Evolutionary conservation across 2,797 vertebrate genomes (phyloP).

Genomic region (Cyclura pinguis): DNA sequence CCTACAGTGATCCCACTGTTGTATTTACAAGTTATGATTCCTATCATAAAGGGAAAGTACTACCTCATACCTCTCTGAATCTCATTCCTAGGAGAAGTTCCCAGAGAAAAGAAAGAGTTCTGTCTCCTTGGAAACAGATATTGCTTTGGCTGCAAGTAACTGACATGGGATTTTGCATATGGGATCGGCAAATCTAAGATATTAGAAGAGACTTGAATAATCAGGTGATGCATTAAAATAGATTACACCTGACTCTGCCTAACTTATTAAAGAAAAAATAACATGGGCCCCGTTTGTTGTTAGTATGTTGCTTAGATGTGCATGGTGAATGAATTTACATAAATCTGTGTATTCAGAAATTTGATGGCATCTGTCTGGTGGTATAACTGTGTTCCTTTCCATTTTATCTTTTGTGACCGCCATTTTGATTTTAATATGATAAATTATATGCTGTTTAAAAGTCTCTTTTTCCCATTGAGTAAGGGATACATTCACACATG

Average conservation of each 20-base stretch:
- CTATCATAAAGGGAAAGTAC: conserved; percentile 50
- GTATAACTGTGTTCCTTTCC: not conserved
- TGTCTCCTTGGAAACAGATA: conserved; percentile 67
- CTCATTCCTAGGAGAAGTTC: conserved; percentile 53
- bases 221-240: conserved; percentile 65
- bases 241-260: conserved; percentile 37
- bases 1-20: conserved; percentile 14
- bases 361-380: not conserved
- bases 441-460: not conserved
- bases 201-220: conserved; percentile 63
- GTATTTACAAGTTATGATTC: conserved; percentile 35
- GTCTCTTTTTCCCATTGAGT: not conserved
- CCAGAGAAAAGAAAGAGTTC: conserved; percentile 58
- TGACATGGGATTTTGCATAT: conserved; percentile 56
- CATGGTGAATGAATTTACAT: conserved; percentile 14
- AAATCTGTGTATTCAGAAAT: not conserved
- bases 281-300: conserved; percentile 27
- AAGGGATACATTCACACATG: not conserved
- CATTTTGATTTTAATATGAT: not conserved
- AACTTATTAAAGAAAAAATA: conserved; percentile 31
- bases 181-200: conserved; percentile 49
- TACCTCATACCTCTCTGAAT: conserved; percentile 51
- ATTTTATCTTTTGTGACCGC: not conserved
- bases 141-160: conserved; percentile 64
- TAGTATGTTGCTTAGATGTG: conserved; percentile 19